phyloP scores from a whole-genome alignment of 2,113 vertebrate genomes.

The Planiliza haematocheilus region DNA sequence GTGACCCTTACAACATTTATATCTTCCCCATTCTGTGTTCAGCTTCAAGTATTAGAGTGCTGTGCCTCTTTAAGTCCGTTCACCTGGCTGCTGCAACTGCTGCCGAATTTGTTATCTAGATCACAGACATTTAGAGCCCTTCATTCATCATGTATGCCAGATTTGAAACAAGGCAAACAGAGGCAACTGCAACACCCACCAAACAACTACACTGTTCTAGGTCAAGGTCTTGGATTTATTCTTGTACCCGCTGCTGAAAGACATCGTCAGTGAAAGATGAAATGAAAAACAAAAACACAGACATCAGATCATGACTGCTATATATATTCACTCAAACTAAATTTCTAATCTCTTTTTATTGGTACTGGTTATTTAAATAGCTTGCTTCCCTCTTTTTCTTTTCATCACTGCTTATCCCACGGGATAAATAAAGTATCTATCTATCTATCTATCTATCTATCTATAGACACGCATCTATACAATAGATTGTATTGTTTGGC shows the following conservation, averaged over 20 bases:
- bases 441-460: no score
- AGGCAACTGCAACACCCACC: conserved; percentile 39
- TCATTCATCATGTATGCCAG: conserved; percentile 66
- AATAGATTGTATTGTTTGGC: no score
- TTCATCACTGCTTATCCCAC: no score
- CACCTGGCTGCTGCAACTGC: conserved; percentile 32
- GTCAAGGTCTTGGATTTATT: conserved; percentile 60
- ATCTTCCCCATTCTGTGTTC: neutral
- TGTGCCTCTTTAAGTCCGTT: conserved; percentile 17
- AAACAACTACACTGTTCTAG: conserved; percentile 45
- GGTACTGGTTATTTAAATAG: neutral
- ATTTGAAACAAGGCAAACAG: conserved; percentile 60
- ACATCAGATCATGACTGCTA: neutral
- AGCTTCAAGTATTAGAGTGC: neutral
- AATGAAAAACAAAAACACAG: neutral
- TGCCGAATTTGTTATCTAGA: conserved; percentile 64
- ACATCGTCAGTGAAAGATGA: neutral
- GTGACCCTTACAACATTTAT: no score
- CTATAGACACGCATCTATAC: no score
- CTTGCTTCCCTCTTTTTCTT: neutral
- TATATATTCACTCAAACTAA: neutral
- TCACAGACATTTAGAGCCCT: conserved; percentile 66
- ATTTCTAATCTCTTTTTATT: neutral
- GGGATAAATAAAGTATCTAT: no score
- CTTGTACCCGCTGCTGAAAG: conserved; percentile 16